Evolutionary conservation across 1,140 invertebrate genomes (phyloP).

Genomic region (Phymastichus coffea): DNA sequence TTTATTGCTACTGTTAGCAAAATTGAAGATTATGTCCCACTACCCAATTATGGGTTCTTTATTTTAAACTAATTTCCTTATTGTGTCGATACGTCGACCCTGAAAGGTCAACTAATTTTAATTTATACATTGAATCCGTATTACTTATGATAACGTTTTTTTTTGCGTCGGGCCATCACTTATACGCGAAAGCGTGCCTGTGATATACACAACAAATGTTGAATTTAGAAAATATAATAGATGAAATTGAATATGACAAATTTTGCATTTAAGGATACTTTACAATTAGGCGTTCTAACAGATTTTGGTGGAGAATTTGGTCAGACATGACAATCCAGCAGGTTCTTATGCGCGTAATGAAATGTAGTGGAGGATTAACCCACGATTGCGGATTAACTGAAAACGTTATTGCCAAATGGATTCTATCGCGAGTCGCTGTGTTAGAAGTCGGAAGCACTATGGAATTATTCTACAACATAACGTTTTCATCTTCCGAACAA

Average conservation of each 20-base stretch:
- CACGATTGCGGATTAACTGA: conserved; percentile 37
- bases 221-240: no score
- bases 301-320: no score
- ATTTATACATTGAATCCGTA: conserved; percentile 15
- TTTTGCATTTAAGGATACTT: no score
- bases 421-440: neutral
- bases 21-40: no score
- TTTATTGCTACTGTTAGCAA: no score
- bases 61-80: conserved; percentile 23
- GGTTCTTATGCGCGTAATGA: no score
- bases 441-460: conserved; percentile 12
- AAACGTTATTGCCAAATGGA: conserved; percentile 35
- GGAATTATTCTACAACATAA: conserved; percentile 29
- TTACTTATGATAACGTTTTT: conserved; percentile 37
- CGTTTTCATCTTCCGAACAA: conserved; percentile 20
- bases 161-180: conserved; percentile 25
- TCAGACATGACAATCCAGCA: no score
- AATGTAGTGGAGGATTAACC: conserved; percentile 38
- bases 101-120: conserved; percentile 28
- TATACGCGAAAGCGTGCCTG: no score
- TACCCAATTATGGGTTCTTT: conserved; percentile 32
- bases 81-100: no score
- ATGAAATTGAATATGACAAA: no score
- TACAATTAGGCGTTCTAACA: no score
- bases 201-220: no score